Base-by-base conservation (phyloP, 2,888 invertebrate species). In the Laothoe populi region DNA sequence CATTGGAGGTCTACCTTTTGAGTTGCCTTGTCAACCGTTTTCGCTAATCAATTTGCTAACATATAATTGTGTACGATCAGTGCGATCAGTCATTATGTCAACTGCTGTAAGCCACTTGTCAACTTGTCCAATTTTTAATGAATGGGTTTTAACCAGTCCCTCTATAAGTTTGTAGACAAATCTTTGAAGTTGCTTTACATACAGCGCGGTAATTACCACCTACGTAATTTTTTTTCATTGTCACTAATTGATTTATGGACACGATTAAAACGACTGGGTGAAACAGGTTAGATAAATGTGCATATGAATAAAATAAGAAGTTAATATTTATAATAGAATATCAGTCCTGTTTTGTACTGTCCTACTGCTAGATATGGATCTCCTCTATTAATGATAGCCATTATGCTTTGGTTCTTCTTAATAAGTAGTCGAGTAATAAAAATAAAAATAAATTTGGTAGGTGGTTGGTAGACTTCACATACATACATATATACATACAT, bases 41-140 rank as follows among this genome's bases (percentile, higher is more conserved):
- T n/a, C 35, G 7, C 44, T 58, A 31, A 40, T 53, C 53, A 53
- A 53, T 53, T 53, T 53, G 53, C 31, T 19, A 31, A 53, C 19
- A 53, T 53, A 19, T 48, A 26, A 49, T 49, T 53, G 53, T 53
- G 21, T 53, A 48, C 7, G 48, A n/a, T 26, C 19, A 19, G 53
- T 35, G 53, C 8, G 31, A 23, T 53, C 24, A 60, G 10, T 53
- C 46, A 46, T 44, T 13, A 46, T 35, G 46, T 59, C 35, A 31
- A 35, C n/a, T 16, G 31, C 58, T 53, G 58, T 23, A 59, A 49
- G 11, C 16, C 48, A 24, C 35, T 53, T 53, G 35, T 31, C 46
- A 46, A 24, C 35, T 35, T 35, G 35, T 53, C n/a, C 53, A 53
- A 19, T 35, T 53, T 49, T 53, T 53, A 35, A 53, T 53, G 19